Evolutionary conservation across 1,140 invertebrate genomes (phyloP).

Genomic region (Nasonia longicornis): DNA sequence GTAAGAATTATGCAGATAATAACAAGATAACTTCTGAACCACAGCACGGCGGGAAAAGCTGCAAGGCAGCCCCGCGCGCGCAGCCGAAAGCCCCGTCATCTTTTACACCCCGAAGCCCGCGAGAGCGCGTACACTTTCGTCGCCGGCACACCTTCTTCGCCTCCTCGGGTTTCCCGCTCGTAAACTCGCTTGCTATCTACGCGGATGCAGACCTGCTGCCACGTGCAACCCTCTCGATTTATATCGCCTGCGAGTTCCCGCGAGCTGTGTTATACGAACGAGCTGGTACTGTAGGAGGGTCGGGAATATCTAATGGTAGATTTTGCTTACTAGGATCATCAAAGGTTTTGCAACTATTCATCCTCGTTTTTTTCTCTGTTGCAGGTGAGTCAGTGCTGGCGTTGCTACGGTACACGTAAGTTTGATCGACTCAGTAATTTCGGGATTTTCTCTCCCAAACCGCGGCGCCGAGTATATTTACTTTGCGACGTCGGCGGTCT

Average conservation of each 20-base stretch:
- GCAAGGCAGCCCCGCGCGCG: neutral
- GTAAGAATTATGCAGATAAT: neutral
- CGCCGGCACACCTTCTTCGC: slow-evolving; percentile 4
- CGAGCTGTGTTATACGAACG: neutral
- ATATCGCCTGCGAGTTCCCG: neutral
- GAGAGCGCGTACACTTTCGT: neutral
- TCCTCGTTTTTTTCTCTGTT: neutral
- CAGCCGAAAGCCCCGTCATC: slow-evolving; percentile 11
- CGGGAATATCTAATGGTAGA: too few relatives aligned
- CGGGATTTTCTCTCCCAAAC: too few relatives aligned
- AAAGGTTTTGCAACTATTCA: too few relatives aligned
- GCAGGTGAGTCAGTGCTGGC: neutral
- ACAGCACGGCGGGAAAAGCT: too few relatives aligned
- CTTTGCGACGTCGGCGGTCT: neutral
- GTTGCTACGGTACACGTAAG: too few relatives aligned
- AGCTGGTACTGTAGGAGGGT: neutral
- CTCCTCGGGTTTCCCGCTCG: slow-evolving; percentile 42
- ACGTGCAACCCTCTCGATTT: slow-evolving; percentile 2
- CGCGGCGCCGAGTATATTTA: neutral
- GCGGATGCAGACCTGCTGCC: neutral
- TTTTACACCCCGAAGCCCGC: slow-evolving; percentile 33
- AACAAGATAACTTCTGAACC: neutral
- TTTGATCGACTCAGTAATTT: too few relatives aligned
- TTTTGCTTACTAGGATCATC: too few relatives aligned
- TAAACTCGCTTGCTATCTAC: slow-evolving; percentile 19